A percentile compares a stretch with the other conserved stretches of the same genome.
These are phyloP conservation scores for Odontocerum albicorne DNA, from an alignment of 2,888 invertebrate genomes.

Conservation along the genomic window DNA sequence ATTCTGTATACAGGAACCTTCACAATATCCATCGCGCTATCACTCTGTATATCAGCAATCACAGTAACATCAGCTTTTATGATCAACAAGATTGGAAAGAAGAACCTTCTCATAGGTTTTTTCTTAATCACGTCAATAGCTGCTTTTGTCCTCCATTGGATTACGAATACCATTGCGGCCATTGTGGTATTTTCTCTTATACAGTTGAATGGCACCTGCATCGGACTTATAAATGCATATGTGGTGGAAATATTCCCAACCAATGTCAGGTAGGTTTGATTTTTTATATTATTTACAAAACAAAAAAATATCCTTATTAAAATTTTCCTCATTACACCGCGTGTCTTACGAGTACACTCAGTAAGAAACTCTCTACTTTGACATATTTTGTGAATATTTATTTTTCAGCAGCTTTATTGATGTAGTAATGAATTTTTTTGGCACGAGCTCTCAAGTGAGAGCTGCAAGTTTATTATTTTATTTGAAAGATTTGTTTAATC, in stretches of 20 bases:
- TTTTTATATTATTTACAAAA: no score
- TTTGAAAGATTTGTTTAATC: no score
- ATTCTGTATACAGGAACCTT: conserved; percentile 48
- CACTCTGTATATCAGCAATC: conserved; percentile 44
- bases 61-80: conserved; percentile 45
- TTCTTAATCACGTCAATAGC: conserved; percentile 46
- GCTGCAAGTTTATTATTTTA: no score
- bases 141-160: conserved; percentile 48
- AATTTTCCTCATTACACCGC: no score
- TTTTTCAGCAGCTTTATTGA: no score
- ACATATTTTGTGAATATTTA: no score
- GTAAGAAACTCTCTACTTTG: no score
- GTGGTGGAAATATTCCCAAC: conserved; percentile 54
- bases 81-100: conserved; percentile 48
- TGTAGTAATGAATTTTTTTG: no score
- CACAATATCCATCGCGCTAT: conserved; percentile 46
- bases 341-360: no score
- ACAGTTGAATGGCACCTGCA: conserved; percentile 46
- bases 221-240: conserved; percentile 53
- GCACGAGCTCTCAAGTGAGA: no score
- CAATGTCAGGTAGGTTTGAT: conserved; percentile 49
- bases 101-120: conserved; percentile 44
- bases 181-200: conserved; percentile 48
- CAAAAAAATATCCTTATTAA: no score
- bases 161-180: conserved; percentile 46